Percentiles rank a stretch among this genome's conserved stretches.
Conservation (phyloP, 1,140 invertebrate genomes). For the Arion vulgaris region DNA sequence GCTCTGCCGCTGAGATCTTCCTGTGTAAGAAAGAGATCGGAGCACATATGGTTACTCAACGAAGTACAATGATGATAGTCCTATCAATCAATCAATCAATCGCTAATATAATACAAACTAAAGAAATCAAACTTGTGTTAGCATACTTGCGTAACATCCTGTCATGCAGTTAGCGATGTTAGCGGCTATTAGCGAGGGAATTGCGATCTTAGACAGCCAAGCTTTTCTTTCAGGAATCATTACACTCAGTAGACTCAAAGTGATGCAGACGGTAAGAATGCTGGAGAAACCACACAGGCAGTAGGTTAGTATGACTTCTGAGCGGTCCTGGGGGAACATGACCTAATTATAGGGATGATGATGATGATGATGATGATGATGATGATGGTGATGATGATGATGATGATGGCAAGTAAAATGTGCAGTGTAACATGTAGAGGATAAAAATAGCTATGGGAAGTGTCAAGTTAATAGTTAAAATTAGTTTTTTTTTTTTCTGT, state of each 20-base stretch:
- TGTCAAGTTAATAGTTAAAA: too few relatives aligned
- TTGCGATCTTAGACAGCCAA: slow-evolving; percentile 73
- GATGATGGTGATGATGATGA: slow-evolving; percentile 26
- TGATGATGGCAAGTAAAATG: slow-evolving; percentile 9
- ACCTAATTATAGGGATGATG: background rate
- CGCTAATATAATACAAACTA: too few relatives aligned
- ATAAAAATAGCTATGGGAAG: too few relatives aligned
- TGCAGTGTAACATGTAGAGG: too few relatives aligned
- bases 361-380: slow-evolving; percentile 19
- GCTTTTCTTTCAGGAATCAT: too few relatives aligned
- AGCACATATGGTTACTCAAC: too few relatives aligned
- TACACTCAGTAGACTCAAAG: too few relatives aligned
- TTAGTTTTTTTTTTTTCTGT: too few relatives aligned
- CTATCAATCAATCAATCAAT: too few relatives aligned
- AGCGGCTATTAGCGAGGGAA: slow-evolving; percentile 89
- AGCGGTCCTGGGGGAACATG: slow-evolving; percentile 76
- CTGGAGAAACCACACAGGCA: slow-evolving; percentile 97
- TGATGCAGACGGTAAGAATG: slow-evolving; percentile 54
- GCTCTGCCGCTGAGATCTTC: too few relatives aligned
- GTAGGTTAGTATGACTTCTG: slow-evolving; percentile 90
- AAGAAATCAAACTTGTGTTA: background rate
- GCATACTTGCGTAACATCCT: slow-evolving; percentile 59
- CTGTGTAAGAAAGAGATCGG: too few relatives aligned
- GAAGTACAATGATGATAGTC: too few relatives aligned
- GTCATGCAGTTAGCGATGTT: slow-evolving; percentile 85